These are phyloP conservation scores for Leptopterna dolabrata DNA, from an alignment of 2,888 invertebrate species.

Conservation along the genomic window DNA sequence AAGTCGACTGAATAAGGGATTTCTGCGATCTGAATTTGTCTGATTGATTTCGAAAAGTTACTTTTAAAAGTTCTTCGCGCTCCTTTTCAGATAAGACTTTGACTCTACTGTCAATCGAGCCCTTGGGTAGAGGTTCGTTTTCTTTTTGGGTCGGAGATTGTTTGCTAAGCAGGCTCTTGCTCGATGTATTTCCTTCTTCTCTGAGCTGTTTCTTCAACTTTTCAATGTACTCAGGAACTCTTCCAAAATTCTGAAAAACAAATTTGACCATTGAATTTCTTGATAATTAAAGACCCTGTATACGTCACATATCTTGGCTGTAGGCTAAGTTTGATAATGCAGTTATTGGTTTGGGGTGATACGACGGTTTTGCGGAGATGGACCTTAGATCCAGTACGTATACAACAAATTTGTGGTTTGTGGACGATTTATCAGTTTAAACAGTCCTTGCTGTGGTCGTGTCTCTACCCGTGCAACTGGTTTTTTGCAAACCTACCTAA, in stretches of 20 bases:
- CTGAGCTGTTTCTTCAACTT: slow-evolving; percentile 67
- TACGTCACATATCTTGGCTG: too few relatives aligned
- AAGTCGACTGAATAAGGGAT: too few relatives aligned
- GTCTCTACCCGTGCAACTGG: too few relatives aligned
- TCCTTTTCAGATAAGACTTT: slow-evolving; percentile 72
- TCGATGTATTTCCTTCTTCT: slow-evolving; percentile 42
- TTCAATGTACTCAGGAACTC: slow-evolving; percentile 65
- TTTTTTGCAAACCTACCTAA: neutral
- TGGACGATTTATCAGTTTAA: too few relatives aligned
- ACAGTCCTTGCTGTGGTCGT: too few relatives aligned
- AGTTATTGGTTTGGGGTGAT: too few relatives aligned
- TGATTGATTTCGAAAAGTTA: slow-evolving; percentile 66
- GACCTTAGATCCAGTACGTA: too few relatives aligned
- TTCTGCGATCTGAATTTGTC: too few relatives aligned
- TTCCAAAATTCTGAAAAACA: slow-evolving; percentile 64
- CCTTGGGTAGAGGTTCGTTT: neutral
- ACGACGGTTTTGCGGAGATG: too few relatives aligned
- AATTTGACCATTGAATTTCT: slow-evolving; percentile 18
- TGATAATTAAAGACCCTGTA: neutral
- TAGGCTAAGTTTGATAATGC: too few relatives aligned
- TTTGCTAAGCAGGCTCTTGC: slow-evolving; percentile 50
- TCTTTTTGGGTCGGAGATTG: neutral
- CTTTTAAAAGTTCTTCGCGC: slow-evolving; percentile 72
- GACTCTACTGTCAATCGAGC: slow-evolving; percentile 29
- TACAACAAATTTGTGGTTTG: too few relatives aligned